Percentiles rank a stretch among this genome's conserved stretches.
Conservation (phyloP, 2,888 invertebrate genomes). For the Exephanes ischioxanthus region DNA sequence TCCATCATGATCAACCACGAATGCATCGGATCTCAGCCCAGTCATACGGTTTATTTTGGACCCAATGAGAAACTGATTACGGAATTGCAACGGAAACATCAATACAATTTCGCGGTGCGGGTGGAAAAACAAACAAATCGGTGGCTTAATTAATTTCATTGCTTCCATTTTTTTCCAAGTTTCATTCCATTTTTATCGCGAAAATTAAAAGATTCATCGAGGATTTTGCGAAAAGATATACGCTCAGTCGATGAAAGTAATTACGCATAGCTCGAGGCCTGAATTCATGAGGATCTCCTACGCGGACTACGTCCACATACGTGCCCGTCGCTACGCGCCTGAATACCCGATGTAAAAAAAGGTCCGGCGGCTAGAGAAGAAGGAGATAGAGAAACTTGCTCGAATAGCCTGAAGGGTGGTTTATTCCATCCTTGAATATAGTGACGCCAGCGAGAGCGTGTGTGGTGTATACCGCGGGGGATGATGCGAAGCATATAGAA, state of each 20-base stretch:
- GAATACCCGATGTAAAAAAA: constrained; percentile 45
- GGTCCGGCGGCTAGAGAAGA: constrained; percentile 37
- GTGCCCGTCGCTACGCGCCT: constrained; percentile 12
- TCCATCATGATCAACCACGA: not conserved
- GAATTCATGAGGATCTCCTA: constrained; percentile 29
- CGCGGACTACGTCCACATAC: constrained; percentile 19
- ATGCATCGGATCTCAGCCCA: not conserved
- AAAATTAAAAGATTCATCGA: not conserved
- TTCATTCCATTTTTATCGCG: not conserved
- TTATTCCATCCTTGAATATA: constrained; percentile 53
- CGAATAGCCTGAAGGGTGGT: constrained; percentile 45
- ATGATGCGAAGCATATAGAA: constrained; percentile 70
- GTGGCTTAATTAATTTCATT: not conserved
- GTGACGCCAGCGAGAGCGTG: constrained; percentile 55
- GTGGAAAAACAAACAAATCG: not conserved
- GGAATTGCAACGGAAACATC: not conserved
- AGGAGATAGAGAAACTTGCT: constrained; percentile 18
- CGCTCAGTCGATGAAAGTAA: constrained; percentile 45
- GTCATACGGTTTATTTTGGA: not conserved
- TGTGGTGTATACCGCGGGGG: constrained; percentile 64
- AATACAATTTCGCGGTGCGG: not conserved
- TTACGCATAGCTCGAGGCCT: constrained; percentile 42
- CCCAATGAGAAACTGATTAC: no score
- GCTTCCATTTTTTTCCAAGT: not conserved
- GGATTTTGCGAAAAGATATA: not conserved